Conservation (phyloP, 2,888 invertebrate species). For the Furcula furcula region DNA sequence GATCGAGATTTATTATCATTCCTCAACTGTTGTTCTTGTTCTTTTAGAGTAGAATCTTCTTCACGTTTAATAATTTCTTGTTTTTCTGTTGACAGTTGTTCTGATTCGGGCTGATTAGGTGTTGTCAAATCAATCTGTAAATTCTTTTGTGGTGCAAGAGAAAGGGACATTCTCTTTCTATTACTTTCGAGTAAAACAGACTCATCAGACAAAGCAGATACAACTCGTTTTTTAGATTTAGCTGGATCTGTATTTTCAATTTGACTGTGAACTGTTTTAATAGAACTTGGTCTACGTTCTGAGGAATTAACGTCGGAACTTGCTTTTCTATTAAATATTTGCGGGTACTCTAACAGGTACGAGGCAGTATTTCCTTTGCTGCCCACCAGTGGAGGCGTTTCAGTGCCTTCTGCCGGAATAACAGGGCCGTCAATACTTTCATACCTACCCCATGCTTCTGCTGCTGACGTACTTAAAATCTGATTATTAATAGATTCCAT, state of each 20-base stretch:
- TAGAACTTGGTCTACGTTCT: conserved; percentile 8
- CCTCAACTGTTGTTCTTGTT: background rate
- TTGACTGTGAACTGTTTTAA: conserved; percentile 3
- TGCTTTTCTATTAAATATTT: conserved; percentile 65
- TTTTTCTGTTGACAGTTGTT: background rate
- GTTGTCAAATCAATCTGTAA: background rate
- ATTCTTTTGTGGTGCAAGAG: background rate
- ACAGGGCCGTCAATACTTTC: conserved; percentile 31
- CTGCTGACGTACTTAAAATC: conserved; percentile 21
- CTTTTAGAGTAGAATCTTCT: background rate
- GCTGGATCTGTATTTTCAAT: background rate
- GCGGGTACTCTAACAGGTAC: conserved; percentile 64
- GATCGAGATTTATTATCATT: background rate
- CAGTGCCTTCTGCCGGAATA: conserved; percentile 43
- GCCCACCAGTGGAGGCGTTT: conserved; percentile 53
- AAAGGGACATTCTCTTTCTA: background rate
- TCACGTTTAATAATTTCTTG: background rate
- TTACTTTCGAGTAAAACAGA: background rate
- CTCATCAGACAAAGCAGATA: background rate
- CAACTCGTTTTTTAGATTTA: background rate
- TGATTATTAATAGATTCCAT: conserved; percentile 30
- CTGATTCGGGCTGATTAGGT: background rate
- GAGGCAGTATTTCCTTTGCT: conserved; percentile 52
- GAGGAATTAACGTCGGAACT: conserved; percentile 33
- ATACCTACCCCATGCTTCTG: conserved; percentile 13